Conservation (phyloP, 2,113 vertebrate genomes). For the Crypturellus undulatus region DNA sequence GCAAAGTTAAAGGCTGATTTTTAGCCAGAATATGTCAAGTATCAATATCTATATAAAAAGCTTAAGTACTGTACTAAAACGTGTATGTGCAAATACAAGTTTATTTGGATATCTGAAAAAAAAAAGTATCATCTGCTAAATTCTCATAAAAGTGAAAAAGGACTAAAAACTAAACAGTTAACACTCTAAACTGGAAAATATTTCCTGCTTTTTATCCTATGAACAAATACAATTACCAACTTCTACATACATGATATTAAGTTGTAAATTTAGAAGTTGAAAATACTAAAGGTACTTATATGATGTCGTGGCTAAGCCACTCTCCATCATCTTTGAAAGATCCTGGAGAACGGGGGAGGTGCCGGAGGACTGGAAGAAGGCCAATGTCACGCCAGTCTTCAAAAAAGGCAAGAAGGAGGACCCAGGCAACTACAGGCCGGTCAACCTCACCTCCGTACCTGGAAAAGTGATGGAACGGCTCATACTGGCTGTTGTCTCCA, state of each 20-base stretch:
- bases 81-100: not conserved
- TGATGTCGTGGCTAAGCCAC: too few species aligned
- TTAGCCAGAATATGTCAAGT: not conserved
- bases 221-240: not conserved
- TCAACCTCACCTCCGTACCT: too few species aligned
- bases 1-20: not conserved
- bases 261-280: not conserved
- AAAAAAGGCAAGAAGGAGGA: too few species aligned
- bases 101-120: not conserved
- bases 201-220: not conserved
- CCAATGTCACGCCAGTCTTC: too few species aligned
- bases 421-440: too few species aligned
- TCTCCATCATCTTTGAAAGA: too few species aligned
- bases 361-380: too few species aligned
- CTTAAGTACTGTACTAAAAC: not conserved
- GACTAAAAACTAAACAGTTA: not conserved
- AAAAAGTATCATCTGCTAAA: not conserved
- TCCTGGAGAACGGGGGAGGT: too few species aligned
- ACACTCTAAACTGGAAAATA: not conserved
- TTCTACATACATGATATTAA: not conserved
- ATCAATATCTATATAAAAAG: not conserved
- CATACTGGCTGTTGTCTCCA: too few species aligned
- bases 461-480: too few species aligned
- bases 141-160: not conserved
- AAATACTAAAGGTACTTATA: not conserved